These are phyloP conservation scores for human (Homo sapiens) DNA, from an alignment of 2,113 vertebrate genomes.

Conservation along the genomic window DNA sequence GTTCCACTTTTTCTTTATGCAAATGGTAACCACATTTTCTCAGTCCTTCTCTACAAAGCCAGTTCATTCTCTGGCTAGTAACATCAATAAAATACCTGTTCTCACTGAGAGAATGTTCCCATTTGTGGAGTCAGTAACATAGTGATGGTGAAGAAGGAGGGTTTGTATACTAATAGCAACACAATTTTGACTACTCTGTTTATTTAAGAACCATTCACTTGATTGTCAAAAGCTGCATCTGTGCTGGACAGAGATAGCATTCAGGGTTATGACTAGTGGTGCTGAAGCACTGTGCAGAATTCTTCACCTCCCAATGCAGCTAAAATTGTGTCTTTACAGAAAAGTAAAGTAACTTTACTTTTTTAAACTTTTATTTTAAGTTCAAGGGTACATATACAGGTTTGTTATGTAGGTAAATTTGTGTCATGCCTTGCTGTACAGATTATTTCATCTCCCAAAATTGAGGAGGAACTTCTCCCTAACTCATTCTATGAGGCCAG, in stretches of 20 bases:
- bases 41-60: background rate
- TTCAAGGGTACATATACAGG: too few relatives aligned
- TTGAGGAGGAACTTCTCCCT: too few relatives aligned
- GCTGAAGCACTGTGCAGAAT: background rate
- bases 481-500: too few relatives aligned
- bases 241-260: background rate
- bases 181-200: background rate
- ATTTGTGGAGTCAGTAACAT: background rate
- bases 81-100: background rate
- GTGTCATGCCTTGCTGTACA: too few relatives aligned
- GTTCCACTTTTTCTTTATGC: background rate
- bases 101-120: background rate
- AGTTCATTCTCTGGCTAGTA: background rate
- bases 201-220: background rate
- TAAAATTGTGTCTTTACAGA: background rate
- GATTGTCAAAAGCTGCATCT: background rate
- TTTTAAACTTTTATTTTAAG: too few relatives aligned
- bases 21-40: background rate
- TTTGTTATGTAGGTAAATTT: too few relatives aligned
- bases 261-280: background rate
- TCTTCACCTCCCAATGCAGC: background rate
- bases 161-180: background rate
- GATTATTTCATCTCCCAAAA: too few relatives aligned
- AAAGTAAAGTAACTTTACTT: background rate
- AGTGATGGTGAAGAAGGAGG: background rate